Conservation (phyloP, 1,140 invertebrate species). For the Babylonia areolata region DNA sequence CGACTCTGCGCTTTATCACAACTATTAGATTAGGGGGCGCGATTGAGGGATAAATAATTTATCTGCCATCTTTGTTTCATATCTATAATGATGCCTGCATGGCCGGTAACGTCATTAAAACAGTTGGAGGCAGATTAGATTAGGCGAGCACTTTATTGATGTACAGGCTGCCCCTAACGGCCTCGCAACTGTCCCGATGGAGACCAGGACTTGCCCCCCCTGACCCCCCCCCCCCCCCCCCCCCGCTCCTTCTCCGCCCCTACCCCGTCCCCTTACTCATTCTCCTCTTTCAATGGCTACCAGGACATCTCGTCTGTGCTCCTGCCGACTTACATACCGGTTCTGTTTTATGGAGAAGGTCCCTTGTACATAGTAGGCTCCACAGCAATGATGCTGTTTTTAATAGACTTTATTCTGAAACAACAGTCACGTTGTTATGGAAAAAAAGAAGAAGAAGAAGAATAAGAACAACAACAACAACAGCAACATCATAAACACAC, state of each 20-base stretch:
- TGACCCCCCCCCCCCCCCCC: background rate
- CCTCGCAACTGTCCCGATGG: background rate
- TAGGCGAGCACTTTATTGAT: conserved; percentile 42
- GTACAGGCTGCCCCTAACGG: conserved; percentile 35
- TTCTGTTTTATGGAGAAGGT: no score
- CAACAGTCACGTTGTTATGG: no score
- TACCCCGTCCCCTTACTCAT: background rate
- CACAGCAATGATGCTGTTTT: no score
- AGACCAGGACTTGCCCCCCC: background rate
- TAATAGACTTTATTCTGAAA: no score
- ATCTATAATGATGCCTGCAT: conserved; percentile 62
- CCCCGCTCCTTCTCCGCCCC: background rate
- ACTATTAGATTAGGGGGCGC: conserved; percentile 58
- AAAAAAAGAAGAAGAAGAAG: no score
- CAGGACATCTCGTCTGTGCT: no score
- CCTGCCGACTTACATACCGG: no score
- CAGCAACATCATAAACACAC: no score
- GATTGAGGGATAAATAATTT: conserved; percentile 65
- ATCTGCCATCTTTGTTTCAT: conserved; percentile 66
- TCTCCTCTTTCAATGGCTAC: background rate
- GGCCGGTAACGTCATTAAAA: conserved; percentile 59
- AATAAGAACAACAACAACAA: no score
- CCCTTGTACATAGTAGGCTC: no score
- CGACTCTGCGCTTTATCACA: conserved; percentile 62
- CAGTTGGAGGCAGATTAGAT: conserved; percentile 60